Conservation (phyloP, 2,888 invertebrate genomes). For the Helicoverpa assulta region DNA sequence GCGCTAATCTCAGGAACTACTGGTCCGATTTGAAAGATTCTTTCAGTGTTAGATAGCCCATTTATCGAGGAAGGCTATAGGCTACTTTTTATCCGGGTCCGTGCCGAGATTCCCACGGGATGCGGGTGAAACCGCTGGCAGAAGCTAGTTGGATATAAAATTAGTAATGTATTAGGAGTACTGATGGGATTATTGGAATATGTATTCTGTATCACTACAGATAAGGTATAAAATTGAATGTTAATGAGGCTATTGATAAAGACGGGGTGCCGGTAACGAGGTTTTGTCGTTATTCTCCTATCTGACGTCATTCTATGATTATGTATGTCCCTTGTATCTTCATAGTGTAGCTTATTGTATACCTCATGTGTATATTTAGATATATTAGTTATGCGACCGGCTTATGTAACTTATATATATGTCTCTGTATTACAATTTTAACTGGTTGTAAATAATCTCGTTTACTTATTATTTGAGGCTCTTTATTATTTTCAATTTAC, state of each 20-base stretch:
- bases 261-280: slow-evolving; percentile 16
- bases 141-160: background rate
- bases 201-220: background rate
- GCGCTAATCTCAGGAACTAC: no score
- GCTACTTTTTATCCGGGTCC: no score
- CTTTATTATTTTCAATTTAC: no score
- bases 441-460: background rate
- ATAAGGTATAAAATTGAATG: slow-evolving; percentile 23
- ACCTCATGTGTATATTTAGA: slow-evolving; percentile 1
- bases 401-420: background rate
- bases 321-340: slow-evolving; percentile 33
- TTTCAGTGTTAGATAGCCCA: no score
- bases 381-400: background rate
- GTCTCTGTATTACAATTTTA: background rate
- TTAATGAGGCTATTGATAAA: slow-evolving; percentile 2
- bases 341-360: background rate
- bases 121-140: no score
- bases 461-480: no score
- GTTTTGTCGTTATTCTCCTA: slow-evolving; percentile 43
- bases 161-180: slow-evolving; percentile 10
- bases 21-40: no score
- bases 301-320: slow-evolving; percentile 49
- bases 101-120: no score
- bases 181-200: background rate
- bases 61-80: no score